Base-by-base conservation (phyloP, 2,888 invertebrate genomes). In the Nasonovia ribisnigri region DNA sequence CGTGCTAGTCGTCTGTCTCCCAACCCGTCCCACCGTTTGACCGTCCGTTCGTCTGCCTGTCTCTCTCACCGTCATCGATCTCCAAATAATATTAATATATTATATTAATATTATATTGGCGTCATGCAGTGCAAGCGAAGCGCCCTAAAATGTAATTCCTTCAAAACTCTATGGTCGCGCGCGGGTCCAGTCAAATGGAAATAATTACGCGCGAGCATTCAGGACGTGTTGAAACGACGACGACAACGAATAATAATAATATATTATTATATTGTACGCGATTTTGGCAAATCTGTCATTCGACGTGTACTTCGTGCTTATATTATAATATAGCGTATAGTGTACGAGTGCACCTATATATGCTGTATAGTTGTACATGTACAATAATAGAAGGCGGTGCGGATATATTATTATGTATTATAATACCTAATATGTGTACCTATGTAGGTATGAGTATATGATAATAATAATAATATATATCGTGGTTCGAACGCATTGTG, bases 151-250 rank as follows among this genome's bases (percentile, higher is more conserved):
- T 77, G 6, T 77, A 42, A 36, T 77, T 77, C 77, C 77, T 77
- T 77, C 77, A 36, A 77, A 77, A 77, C 36, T 77, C 77, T 36
- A 77, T 77, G 77, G 20, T 77, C 36, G 67, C 67, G n/a, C n/a
- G 67, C 77, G 77, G 36, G 77, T 20, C 42, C 20, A 20, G 77
- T 77, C 42, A 77, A 77, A 77, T 42, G 77, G 36, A 42, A 77
- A 20, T 77, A 20, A 77, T 77, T 77, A 77, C 77, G 36, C 77
- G 36, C 20, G 20, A 20, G 8, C 77, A 77, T 77, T 36, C 77
- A 77, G 77, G 77, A 77, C 77, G 77, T 77, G 36, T 77, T 77
- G 77, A 77, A 67, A n/a, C n/a, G n/a, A 67, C 67, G n/a, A n/a
- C 67, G 67, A 67, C 77, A 6, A 36, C 77, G 36, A 77, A 77